These are phyloP conservation scores for Euglossa dilemma DNA, from an alignment of 1,140 invertebrate species.

Conservation along the genomic window DNA sequence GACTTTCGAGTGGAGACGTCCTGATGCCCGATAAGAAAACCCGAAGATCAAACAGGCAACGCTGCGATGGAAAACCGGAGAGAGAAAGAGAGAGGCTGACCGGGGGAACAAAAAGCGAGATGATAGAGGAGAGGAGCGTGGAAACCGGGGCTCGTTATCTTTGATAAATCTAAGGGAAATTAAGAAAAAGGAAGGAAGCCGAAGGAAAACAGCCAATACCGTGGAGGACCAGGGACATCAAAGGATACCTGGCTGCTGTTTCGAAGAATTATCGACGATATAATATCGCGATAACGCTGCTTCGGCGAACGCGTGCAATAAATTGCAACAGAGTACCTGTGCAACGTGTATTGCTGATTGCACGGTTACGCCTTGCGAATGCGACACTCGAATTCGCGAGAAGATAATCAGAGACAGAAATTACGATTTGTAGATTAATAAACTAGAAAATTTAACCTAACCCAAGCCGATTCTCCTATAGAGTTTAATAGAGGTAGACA, in stretches of 20 bases:
- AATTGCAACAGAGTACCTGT: neutral
- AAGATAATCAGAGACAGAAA: neutral
- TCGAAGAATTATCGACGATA: constrained; percentile 8
- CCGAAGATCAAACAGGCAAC: constrained; percentile 30
- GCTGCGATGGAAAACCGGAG: neutral
- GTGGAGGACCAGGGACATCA: neutral
- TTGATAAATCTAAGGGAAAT: constrained; percentile 11
- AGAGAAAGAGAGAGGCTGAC: too few relatives aligned
- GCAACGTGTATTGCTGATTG: too few relatives aligned
- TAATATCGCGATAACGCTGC: neutral
- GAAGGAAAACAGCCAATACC: neutral
- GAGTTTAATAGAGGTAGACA: too few relatives aligned
- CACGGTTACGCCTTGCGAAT: neutral
- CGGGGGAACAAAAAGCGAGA: neutral
- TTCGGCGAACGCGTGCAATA: neutral
- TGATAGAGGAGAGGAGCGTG: neutral
- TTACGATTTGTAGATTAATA: too few relatives aligned
- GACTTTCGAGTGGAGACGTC: constrained; percentile 29
- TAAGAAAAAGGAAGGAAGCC: neutral
- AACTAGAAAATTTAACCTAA: too few relatives aligned
- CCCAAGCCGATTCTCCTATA: too few relatives aligned
- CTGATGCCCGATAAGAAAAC: constrained; percentile 38
- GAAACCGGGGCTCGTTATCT: constrained; percentile 15
- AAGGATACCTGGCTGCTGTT: neutral
- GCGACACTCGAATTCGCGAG: too few relatives aligned